Conservation (phyloP, 64 coral and sea anemone species). For the Acropora yongei region DNA sequence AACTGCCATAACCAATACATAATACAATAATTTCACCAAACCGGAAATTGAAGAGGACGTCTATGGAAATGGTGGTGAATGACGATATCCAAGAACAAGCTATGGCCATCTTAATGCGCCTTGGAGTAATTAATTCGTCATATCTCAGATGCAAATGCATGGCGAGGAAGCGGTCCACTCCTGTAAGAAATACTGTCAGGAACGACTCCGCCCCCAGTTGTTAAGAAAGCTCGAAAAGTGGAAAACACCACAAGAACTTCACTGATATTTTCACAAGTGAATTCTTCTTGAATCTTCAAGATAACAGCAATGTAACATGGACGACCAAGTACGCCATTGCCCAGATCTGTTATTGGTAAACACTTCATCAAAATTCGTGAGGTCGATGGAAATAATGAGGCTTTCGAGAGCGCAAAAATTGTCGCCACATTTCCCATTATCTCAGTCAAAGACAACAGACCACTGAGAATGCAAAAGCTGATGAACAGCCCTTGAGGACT, state of each 20-base stretch:
- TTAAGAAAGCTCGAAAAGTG: neutral
- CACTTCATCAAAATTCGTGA: neutral
- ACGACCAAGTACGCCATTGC: neutral
- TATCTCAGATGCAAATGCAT: conserved; percentile 22
- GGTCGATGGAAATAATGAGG: neutral
- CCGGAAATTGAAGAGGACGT: neutral
- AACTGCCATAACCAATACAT: neutral
- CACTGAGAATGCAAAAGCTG: neutral
- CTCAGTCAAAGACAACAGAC: conserved; percentile 1
- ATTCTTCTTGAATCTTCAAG: neutral
- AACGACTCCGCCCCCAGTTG: neutral
- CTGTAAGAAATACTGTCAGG: neutral
- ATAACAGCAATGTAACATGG: conserved; percentile 32
- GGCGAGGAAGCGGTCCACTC: conserved; percentile 27
- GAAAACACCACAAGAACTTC: conserved; percentile 3
- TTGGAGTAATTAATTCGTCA: conserved; percentile 23
- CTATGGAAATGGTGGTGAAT: neutral
- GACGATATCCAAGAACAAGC: neutral
- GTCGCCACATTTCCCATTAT: conserved; percentile 12
- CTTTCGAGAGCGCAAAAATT: conserved; percentile 13
- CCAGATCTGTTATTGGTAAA: neutral
- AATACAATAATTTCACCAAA: conserved; percentile 1
- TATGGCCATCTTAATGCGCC: neutral
- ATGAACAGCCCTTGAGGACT: neutral
- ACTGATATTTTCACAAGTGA: neutral